Evolutionary conservation across 2,797 vertebrate species (phyloP).

Genomic region (Xiphorhynchus erythropygius): DNA sequence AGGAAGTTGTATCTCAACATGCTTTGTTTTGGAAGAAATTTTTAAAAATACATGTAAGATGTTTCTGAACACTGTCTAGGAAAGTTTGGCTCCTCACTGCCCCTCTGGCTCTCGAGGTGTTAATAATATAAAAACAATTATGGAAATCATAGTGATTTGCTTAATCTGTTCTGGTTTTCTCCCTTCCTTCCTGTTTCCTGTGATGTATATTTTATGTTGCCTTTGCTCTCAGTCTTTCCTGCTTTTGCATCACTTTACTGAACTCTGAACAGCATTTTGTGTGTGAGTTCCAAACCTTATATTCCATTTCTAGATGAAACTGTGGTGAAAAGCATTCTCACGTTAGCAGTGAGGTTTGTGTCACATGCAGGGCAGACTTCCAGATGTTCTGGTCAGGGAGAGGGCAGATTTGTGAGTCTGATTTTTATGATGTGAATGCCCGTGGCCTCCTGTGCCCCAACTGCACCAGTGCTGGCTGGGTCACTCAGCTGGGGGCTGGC

Average conservation of each 20-base stretch:
- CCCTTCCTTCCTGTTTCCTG: not conserved
- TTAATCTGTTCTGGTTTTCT: not conserved
- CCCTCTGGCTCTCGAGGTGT: not conserved
- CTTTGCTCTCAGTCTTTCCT: conserved; percentile 2
- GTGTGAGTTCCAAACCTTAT: conserved; percentile 14
- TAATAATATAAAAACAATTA: conserved; percentile 27
- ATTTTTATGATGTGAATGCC: not conserved
- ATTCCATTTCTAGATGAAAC: conserved; percentile 31
- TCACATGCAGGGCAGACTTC: conserved; percentile 14
- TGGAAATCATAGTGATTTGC: conserved; percentile 10
- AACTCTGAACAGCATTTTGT: not conserved
- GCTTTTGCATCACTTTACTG: conserved; percentile 30
- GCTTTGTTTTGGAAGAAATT: not conserved
- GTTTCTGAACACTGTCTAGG: not conserved
- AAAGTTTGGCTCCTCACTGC: not conserved
- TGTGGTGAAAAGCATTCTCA: conserved; percentile 13
- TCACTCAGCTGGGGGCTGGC: conserved; percentile 4
- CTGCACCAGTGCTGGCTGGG: conserved; percentile 31
- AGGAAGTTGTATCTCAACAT: not conserved
- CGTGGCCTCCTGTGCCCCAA: not conserved
- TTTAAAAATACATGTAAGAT: fast-evolving
- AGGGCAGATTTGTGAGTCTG: not conserved
- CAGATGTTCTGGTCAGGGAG: not conserved
- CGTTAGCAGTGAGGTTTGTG: not conserved
- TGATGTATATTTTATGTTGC: conserved; percentile 38